phyloP scores from a whole-genome alignment of 2,888 invertebrate genomes.

The Mimas tiliae region DNA sequence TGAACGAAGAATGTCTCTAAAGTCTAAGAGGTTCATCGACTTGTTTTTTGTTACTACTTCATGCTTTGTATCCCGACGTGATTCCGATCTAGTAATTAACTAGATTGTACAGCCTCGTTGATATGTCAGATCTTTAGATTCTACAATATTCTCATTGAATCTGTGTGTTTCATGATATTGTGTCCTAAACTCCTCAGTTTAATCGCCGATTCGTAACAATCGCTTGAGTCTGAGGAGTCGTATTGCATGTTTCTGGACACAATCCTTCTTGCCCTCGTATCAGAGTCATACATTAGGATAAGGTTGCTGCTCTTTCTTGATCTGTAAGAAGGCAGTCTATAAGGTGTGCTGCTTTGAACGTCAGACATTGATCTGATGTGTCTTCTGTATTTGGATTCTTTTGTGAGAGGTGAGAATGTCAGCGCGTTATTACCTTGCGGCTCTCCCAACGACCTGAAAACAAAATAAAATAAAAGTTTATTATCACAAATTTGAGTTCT shows the following conservation, averaged over 20 bases:
- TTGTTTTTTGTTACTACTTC: neutral
- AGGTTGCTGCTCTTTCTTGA: constrained; percentile 64
- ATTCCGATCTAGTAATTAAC: constrained; percentile 52
- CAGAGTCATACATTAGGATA: constrained; percentile 74
- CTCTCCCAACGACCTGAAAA: constrained; percentile 72
- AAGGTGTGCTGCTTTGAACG: constrained; percentile 77
- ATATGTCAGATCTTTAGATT: constrained; percentile 46
- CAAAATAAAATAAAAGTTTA: constrained; percentile 35
- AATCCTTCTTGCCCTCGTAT: constrained; percentile 67
- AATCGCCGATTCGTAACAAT: constrained; percentile 60
- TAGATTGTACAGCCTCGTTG: constrained; percentile 64
- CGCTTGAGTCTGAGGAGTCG: constrained; percentile 77
- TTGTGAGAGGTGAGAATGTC: constrained; percentile 68
- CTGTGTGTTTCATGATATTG: constrained; percentile 74
- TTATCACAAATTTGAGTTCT: constrained; percentile 2
- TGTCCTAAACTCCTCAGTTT: constrained; percentile 66
- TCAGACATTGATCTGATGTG: constrained; percentile 81
- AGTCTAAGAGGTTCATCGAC: neutral
- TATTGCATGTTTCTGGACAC: constrained; percentile 54
- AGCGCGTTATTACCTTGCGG: constrained; percentile 54
- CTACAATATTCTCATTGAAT: constrained; percentile 79
- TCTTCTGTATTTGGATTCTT: constrained; percentile 69
- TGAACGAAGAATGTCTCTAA: neutral
- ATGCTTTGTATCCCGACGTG: constrained; percentile 43
- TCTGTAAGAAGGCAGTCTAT: constrained; percentile 66